Evolutionary conservation across 2,888 invertebrate species (phyloP).

Genomic region (Hemaris fuciformis): DNA sequence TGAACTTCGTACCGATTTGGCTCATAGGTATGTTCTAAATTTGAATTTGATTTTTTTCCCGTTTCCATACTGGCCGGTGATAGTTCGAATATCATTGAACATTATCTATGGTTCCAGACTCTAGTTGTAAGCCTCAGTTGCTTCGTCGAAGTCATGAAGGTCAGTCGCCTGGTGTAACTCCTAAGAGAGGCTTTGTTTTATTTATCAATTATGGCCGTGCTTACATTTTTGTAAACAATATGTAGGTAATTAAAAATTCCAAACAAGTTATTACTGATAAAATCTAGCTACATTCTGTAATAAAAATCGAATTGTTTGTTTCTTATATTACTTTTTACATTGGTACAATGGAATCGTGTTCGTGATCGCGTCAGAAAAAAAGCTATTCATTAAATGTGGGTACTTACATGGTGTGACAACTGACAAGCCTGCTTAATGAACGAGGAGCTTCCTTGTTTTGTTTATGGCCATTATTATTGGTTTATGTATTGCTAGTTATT

Average conservation of each 20-base stretch:
- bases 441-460: too few relatives aligned
- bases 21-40: slow-evolving; percentile 37
- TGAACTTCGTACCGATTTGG: slow-evolving; percentile 33
- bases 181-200: not conserved
- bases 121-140: not conserved
- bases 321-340: not conserved
- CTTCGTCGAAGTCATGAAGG: not conserved
- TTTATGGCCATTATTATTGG: too few relatives aligned
- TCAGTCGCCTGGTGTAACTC: not conserved
- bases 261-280: not conserved
- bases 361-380: not conserved
- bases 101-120: too few relatives aligned
- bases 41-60: slow-evolving; percentile 6
- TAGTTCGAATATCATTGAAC: too few relatives aligned
- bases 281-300: not conserved
- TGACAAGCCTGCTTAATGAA: too few relatives aligned
- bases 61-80: not conserved
- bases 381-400: too few relatives aligned
- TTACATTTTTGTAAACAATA: not conserved
- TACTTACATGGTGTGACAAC: too few relatives aligned
- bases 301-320: not conserved
- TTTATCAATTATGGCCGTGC: not conserved
- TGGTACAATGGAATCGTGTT: not conserved
- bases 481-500: too few relatives aligned
- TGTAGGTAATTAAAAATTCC: slow-evolving; percentile 1